phyloP scores from a whole-genome alignment of 2,888 invertebrate genomes.

The Odontomyia ornata region DNA sequence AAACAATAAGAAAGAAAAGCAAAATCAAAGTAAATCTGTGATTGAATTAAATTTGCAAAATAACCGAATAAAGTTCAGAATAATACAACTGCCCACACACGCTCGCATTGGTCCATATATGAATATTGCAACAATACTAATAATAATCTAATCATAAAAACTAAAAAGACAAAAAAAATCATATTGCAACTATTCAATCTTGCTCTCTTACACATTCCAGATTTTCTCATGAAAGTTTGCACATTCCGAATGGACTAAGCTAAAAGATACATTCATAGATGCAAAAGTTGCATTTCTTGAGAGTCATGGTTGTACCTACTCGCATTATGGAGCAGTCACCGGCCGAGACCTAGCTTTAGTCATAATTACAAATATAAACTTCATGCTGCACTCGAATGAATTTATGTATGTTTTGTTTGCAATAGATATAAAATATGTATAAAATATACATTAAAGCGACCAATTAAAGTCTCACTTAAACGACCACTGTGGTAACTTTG shows the following conservation, averaged over 20 bases:
- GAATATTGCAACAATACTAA: background rate
- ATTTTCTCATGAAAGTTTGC: constrained; percentile 19
- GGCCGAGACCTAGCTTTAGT: constrained; percentile 36
- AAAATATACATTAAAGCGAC: background rate
- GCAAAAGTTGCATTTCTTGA: background rate
- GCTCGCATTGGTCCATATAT: background rate
- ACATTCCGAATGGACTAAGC: background rate
- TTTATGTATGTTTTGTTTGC: background rate
- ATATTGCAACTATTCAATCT: constrained; percentile 8
- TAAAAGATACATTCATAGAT: background rate
- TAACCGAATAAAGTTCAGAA: background rate
- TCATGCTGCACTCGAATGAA: background rate
- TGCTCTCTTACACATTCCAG: background rate
- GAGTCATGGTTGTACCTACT: constrained; percentile 6
- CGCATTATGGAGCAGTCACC: constrained; percentile 3
- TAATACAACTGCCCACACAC: constrained; percentile 4
- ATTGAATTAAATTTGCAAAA: background rate
- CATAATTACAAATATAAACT: background rate
- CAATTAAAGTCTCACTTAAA: background rate
- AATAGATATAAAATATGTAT: background rate
- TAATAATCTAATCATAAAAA: background rate
- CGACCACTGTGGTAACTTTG: no score
- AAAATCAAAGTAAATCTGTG: background rate
- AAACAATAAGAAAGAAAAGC: background rate
- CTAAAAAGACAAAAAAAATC: background rate